Evolutionary conservation across 2,888 invertebrate species (phyloP).

Genomic region (Dusona sp.): DNA sequence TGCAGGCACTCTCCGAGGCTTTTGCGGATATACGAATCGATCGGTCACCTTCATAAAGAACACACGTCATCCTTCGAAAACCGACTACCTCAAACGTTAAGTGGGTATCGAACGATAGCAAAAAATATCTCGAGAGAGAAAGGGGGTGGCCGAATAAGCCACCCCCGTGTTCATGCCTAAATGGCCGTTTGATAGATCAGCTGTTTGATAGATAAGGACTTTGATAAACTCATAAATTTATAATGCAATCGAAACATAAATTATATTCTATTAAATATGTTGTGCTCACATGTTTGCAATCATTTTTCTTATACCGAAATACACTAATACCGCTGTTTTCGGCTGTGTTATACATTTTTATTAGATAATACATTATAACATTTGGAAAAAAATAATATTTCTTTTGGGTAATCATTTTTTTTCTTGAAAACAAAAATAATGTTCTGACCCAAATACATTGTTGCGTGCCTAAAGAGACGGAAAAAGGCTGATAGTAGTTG

Average conservation of each 20-base stretch:
- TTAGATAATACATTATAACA: not conserved
- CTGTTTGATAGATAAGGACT: not conserved
- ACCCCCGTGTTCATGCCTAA: not conserved
- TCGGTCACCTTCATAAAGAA: not conserved
- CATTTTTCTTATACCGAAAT: not conserved
- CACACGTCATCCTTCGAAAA: slow-evolving; percentile 5
- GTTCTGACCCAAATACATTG: not conserved
- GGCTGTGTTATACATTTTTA: not conserved
- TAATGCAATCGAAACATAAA: not conserved
- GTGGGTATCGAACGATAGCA: slow-evolving; percentile 23
- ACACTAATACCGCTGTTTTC: not conserved
- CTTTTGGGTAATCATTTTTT: not conserved
- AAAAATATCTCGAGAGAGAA: not conserved
- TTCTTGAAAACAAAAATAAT: not conserved
- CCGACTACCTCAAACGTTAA: slow-evolving; percentile 1
- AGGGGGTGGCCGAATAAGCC: not conserved
- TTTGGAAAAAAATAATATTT: not conserved
- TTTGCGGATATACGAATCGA: not conserved
- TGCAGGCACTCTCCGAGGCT: slow-evolving; percentile 35
- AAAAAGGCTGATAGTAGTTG: not conserved
- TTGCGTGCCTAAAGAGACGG: not conserved
- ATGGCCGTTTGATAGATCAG: slow-evolving; percentile 10
- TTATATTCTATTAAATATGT: not conserved
- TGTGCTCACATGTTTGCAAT: not conserved
- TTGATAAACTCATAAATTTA: not conserved